phyloP scores from a whole-genome alignment of 30 jellyfish, hydroid and myxozoan species.

The Cassiopea andromeda region DNA sequence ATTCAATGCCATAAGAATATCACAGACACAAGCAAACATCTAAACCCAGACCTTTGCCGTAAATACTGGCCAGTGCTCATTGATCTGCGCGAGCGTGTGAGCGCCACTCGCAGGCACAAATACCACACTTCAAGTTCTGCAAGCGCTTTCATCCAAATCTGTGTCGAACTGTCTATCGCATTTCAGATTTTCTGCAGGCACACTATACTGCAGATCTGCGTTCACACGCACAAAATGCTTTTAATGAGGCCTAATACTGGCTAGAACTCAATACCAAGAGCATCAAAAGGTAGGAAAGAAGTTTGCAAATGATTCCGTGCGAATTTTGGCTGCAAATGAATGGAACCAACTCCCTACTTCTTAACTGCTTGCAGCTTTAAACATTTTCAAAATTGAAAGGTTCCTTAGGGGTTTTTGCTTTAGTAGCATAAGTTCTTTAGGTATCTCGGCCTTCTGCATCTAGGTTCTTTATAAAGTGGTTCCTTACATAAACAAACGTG shows the following conservation, averaged over 20 bases:
- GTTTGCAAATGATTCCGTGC: background rate
- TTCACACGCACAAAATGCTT: too few relatives aligned
- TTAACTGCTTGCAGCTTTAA: background rate
- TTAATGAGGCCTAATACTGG: background rate
- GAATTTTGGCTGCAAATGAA: background rate
- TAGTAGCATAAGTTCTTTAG: background rate
- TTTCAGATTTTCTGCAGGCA: too few relatives aligned
- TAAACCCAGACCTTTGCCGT: too few relatives aligned
- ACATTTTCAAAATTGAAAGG: background rate
- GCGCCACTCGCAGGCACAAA: too few relatives aligned
- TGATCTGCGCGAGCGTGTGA: too few relatives aligned
- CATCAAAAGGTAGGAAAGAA: background rate
- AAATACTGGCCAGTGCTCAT: too few relatives aligned
- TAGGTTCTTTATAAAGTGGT: background rate
- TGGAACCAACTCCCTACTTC: background rate
- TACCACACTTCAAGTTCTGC: too few relatives aligned
- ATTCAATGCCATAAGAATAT: too few relatives aligned
- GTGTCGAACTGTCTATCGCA: too few relatives aligned
- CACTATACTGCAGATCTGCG: too few relatives aligned
- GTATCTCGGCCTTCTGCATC: background rate
- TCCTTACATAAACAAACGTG: background rate
- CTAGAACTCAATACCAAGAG: background rate
- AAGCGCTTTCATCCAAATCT: too few relatives aligned
- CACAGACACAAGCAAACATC: too few relatives aligned
- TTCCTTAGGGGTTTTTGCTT: background rate